Percentiles rank a stretch among this genome's conserved stretches.
These are phyloP conservation scores for Nyctibius bracteatus DNA, from an alignment of 2,113 vertebrate genomes.

Conservation along the genomic window DNA sequence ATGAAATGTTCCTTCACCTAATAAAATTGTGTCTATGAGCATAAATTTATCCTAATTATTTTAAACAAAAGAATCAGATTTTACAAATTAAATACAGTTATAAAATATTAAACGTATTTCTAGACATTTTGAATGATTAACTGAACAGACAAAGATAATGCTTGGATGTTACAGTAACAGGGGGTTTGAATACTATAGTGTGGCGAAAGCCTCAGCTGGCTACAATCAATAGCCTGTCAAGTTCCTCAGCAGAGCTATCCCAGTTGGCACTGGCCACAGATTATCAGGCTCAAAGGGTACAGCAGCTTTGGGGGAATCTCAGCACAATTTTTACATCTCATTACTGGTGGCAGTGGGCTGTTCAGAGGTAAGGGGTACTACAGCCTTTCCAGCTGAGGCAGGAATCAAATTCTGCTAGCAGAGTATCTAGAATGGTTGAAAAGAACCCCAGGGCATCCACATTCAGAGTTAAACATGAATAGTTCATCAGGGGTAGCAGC, in stretches of 20 bases:
- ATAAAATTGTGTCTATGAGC: neutral
- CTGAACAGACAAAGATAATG: neutral
- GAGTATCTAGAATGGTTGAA: neutral
- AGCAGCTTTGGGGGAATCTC: neutral
- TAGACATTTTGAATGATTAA: neutral
- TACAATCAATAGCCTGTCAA: neutral
- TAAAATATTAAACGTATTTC: neutral
- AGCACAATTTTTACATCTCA: neutral
- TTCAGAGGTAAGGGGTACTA: neutral
- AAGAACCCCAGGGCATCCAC: neutral
- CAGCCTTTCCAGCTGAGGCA: neutral
- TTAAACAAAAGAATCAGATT: neutral
- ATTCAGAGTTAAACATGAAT: neutral
- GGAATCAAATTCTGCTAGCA: neutral
- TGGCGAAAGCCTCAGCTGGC: neutral
- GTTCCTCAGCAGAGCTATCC: neutral
- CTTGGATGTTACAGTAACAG: neutral
- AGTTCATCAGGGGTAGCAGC: neutral
- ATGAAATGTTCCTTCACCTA: neutral
- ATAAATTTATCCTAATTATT: neutral
- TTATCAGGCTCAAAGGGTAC: neutral
- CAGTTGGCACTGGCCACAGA: neutral
- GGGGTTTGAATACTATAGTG: neutral
- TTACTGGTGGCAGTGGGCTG: neutral
- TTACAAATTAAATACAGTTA: neutral